Evolutionary conservation across 2,113 vertebrate genomes (phyloP), one percentile per base, ranked within the genome.

Genomic region (Formicarius rufipectus): DNA sequence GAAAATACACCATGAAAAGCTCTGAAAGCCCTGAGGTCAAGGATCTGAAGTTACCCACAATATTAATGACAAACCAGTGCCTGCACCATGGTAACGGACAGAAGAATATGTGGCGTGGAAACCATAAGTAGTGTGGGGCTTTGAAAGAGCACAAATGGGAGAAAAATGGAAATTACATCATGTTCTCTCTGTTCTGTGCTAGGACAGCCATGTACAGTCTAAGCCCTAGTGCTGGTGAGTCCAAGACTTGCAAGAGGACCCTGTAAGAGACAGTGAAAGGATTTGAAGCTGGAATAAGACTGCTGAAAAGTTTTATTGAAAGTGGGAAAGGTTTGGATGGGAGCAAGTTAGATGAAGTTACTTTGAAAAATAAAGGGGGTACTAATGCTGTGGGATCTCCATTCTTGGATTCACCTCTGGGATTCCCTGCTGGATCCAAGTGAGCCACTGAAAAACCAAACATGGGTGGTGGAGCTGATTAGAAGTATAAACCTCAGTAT

Each of bases 91-190:
- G 97, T 85, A 97, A 97, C 97, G 64, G 91, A 47, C 76, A 93
- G 93, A 87, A 97, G 94, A 96, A 95, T 95, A 95, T 84, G 95
- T 91, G 89, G 93, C 22, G 80, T 97, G 91, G 96, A 97, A 97
- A 94, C 89, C 90, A 78, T 93, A 94, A 97, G 96, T 79, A 95
- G 91, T 91, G 71, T 92, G 83, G 74, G 93, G 71, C 94, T 97
- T 93, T 96, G 94, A 97, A 95, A 96, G 72, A 96, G 84, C 96
- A 95, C 93, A 96, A 96, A 90, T 17, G 20, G 79, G 85, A 95
- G 93, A 96, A 96, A 96, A 97, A 97, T 97, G 97, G 89, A 96
- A 97, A 97, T 97, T 96, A 96, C 97, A 97, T 96, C 95, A 97
- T 97, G 96, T 97, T 96, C 95, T 87, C 85, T 91, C 94, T 95